Evolutionary conservation across 2,888 invertebrate species (phyloP).

Genomic region (Ennomos fuscantarius): DNA sequence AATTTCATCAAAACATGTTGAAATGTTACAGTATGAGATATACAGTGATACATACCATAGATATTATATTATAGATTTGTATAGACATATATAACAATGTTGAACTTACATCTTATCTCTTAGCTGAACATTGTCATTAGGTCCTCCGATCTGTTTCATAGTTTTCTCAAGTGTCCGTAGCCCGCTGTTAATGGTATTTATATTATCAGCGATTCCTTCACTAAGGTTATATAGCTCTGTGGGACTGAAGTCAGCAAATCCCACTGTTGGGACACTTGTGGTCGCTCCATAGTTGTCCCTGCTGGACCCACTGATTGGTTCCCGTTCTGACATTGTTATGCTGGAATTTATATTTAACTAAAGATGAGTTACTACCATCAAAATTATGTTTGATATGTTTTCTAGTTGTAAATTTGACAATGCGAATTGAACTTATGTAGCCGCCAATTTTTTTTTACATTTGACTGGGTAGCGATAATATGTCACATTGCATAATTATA

Average conservation of each 20-base stretch:
- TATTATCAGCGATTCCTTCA: constrained; percentile 92
- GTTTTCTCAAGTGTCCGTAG: constrained; percentile 90
- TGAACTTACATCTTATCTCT: constrained; percentile 74
- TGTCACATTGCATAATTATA: too few species aligned
- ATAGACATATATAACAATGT: too few species aligned
- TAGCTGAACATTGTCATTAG: constrained; percentile 87
- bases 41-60: too few species aligned
- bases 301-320: constrained; percentile 70
- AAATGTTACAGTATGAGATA: too few species aligned
- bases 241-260: constrained; percentile 88
- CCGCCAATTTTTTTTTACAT: too few species aligned
- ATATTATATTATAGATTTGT: too few species aligned
- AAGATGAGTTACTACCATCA: too few species aligned
- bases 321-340: constrained; percentile 68
- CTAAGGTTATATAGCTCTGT: constrained; percentile 91
- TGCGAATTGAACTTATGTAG: too few species aligned
- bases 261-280: constrained; percentile 87
- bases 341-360: constrained; percentile 14
- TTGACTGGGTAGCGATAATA: too few species aligned
- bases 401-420: too few species aligned
- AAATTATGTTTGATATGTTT: too few species aligned
- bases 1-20: too few species aligned
- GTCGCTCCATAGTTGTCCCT: constrained; percentile 71
- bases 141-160: constrained; percentile 90
- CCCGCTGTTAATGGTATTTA: constrained; percentile 91